Percentiles rank a stretch among this genome's conserved stretches.
These are phyloP conservation scores for Gambusia holbrooki DNA, from an alignment of 2,113 vertebrate species.

Conservation along the genomic window DNA sequence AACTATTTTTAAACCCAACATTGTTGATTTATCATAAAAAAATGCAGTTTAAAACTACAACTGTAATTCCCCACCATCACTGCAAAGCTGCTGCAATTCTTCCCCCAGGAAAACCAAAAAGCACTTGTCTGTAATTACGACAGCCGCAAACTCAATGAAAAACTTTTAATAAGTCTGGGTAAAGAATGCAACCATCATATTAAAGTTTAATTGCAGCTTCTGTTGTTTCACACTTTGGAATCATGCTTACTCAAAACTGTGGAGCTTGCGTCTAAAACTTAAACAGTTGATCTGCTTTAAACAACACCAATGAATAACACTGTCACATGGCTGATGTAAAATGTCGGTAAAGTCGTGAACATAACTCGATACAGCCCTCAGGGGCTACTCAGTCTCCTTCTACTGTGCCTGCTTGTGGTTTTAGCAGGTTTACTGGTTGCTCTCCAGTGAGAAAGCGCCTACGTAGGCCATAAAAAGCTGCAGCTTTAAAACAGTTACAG, in stretches of 20 bases:
- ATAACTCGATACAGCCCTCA: neutral
- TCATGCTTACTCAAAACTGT: neutral
- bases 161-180: constrained; percentile 25
- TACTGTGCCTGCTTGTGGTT: constrained; percentile 19
- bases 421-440: constrained; percentile 11
- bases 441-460: constrained; percentile 46
- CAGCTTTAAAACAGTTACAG: constrained; percentile 38
- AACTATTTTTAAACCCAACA: neutral
- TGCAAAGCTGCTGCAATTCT: constrained; percentile 1
- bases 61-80: neutral
- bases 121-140: neutral
- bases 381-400: neutral
- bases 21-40: neutral
- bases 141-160: constrained; percentile 32
- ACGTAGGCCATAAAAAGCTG: constrained; percentile 47
- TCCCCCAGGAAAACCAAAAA: constrained; percentile 27
- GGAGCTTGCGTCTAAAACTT: neutral
- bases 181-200: neutral
- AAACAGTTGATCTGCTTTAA: neutral
- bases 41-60: neutral
- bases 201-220: constrained; percentile 8
- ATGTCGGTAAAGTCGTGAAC: neutral
- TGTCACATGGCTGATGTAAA: neutral
- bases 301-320: neutral
- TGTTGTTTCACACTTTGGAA: neutral